Conservation (phyloP, 2,113 vertebrate species). For the Perca flavescens region DNA sequence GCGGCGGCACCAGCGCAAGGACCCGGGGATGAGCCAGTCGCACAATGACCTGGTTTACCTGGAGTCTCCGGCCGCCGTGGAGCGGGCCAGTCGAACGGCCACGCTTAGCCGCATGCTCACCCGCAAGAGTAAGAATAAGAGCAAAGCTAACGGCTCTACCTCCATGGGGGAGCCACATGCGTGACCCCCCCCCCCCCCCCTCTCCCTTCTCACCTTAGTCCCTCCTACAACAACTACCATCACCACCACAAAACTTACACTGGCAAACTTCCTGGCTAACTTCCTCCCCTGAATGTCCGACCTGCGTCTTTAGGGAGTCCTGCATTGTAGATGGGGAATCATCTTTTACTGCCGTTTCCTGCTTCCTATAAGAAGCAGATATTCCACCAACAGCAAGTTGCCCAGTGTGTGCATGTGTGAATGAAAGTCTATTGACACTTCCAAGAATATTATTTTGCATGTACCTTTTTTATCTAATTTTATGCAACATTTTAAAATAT, state of each 20-base stretch:
- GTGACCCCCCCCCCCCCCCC: slow-evolving; percentile 51
- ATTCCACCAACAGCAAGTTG: slow-evolving; percentile 32
- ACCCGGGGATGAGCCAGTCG: slow-evolving; percentile 96
- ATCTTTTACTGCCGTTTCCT: slow-evolving; percentile 27
- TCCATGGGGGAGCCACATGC: slow-evolving; percentile 64
- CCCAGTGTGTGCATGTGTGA: slow-evolving; percentile 42
- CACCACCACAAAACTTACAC: slow-evolving; percentile 49
- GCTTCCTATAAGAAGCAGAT: slow-evolving; percentile 31
- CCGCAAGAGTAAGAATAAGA: slow-evolving; percentile 89
- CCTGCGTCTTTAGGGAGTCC: slow-evolving; percentile 27
- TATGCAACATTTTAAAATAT: slow-evolving; percentile 59
- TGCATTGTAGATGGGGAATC: slow-evolving; percentile 45
- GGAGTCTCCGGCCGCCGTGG: slow-evolving; percentile 85
- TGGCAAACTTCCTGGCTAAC: slow-evolving; percentile 39
- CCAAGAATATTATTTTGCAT: slow-evolving; percentile 51
- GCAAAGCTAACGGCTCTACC: slow-evolving; percentile 85
- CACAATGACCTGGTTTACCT: slow-evolving; percentile 96
- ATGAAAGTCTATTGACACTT: slow-evolving; percentile 42
- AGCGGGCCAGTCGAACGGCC: slow-evolving; percentile 86
- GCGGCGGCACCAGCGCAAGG: slow-evolving; percentile 93
- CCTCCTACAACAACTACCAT: slow-evolving; percentile 40
- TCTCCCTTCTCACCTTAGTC: slow-evolving; percentile 20
- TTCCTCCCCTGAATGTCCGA: slow-evolving; percentile 1
- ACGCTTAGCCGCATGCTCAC: slow-evolving; percentile 89
- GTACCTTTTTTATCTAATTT: slow-evolving; percentile 53